phyloP scores from a whole-genome alignment of 2,797 vertebrate genomes.

The Phataginus tricuspis region DNA sequence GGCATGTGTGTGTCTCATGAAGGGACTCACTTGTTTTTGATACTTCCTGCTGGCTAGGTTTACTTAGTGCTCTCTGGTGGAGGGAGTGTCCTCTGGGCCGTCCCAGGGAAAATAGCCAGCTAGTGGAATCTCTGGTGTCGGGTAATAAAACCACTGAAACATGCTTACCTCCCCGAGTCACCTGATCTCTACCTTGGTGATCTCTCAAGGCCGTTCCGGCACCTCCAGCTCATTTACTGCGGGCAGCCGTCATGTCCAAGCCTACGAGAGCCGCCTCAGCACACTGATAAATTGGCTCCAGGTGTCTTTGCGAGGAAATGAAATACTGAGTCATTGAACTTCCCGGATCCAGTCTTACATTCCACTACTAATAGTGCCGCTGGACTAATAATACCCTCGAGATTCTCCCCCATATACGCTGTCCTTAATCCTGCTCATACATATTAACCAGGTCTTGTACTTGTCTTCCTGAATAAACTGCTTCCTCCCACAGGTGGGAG shows the following conservation, averaged over 20 bases:
- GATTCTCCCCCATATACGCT: background rate
- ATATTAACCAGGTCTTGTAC: background rate
- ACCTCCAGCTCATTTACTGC: background rate
- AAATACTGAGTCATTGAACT: background rate
- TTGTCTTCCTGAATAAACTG: background rate
- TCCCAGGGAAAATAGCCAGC: background rate
- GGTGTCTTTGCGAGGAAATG: background rate
- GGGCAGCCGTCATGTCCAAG: background rate
- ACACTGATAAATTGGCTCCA: background rate
- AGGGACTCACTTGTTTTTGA: background rate
- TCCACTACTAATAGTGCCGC: background rate
- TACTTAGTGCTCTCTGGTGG: background rate
- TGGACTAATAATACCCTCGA: background rate
- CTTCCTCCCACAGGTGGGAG: background rate
- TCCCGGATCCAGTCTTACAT: background rate
- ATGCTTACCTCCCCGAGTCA: background rate
- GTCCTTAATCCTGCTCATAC: background rate
- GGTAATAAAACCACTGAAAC: background rate
- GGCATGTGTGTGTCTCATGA: background rate
- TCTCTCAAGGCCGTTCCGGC: background rate
- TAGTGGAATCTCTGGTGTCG: background rate
- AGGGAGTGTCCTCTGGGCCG: background rate
- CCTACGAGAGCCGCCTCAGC: background rate
- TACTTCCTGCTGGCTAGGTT: background rate
- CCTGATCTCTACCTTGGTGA: background rate